Base-by-base conservation (phyloP, 2,888 invertebrate species). In the Caenorhabditis sp. region DNA sequence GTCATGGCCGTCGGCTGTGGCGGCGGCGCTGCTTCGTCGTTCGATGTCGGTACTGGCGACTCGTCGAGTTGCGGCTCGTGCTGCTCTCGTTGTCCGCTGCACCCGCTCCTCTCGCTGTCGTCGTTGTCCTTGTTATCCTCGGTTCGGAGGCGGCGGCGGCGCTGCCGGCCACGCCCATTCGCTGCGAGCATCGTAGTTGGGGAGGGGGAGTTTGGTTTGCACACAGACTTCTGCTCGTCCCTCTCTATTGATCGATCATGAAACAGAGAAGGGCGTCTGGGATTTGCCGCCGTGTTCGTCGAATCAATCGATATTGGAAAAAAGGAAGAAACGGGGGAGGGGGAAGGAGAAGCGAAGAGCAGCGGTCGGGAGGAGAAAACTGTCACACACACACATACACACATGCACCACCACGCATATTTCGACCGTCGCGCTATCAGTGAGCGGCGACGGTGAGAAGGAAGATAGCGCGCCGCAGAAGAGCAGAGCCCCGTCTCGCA, bases 401-500 rank as follows among this genome's bases (percentile, higher is more conserved):
- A 56, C 59, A 58, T 48, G 58, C 72, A 72, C 63, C 52, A 62
- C 43, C 58, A 65, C 55, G 55, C 65, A 66, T 56, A 66, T 56
- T 66, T 66, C 55, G 66, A 20, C 66, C 58, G 66, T 41, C 58
- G 41, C 56, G 52, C 72, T 72, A 72, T 72, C 72, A 72, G 63
- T 52, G 22, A 55, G 45, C 32, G 63, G n/a, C 53, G 58, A 55
- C 50, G 37, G 45, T 53, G 52, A 56, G 58, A 50, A 48, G 45
- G 52, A 39, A 24, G 55, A 68, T 58, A 68, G 68, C 59, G 32
- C 13, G 50, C 52, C 32, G 59, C 59, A 59, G 46, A 30, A 35
- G 59, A 56, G 62, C 62, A 61, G 71, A 62, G 71, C 71, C 72
- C 72, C 72, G 72, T 72, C 72, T 72, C 56, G 41, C 13, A 72